Evolutionary conservation across 2,888 invertebrate genomes (phyloP), one percentile per base, ranked within the genome.

Genomic region (Lamproptera curius): DNA sequence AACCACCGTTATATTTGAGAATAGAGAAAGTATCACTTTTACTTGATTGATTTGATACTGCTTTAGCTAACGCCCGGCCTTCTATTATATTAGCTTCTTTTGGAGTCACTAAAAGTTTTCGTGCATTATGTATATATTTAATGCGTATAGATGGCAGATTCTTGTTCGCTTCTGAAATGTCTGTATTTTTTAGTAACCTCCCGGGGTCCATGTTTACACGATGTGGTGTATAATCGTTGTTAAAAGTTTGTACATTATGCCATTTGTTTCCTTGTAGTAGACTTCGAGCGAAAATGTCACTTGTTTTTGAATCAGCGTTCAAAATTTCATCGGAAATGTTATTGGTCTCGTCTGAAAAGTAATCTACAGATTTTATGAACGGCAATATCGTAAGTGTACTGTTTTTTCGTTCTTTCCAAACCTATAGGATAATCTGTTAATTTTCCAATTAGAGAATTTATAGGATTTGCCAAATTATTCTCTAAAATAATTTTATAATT

Each of bases 241-340:
- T 80, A 46, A 76, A 81, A 2, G 77, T 70, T 57, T 78, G 81
- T 1, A 80, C 70, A 54, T 83, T 82, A 53, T 82, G 82, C 85
- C 85, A 85, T 58, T 81, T 82, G 54, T 82, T 76, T 20, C 55
- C 65, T 42, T 58, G 62, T 15, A 72, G 61, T 52, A 82, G 62
- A 51, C 68, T 78, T 61, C 69, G 74, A 4, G 67, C 59, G 52
- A 78, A 76, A 54, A 76, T 67, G 14, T 76, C 65, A 38, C 60
- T 58, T 15, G 52, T 62, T 15, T 55, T 57, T 2, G 45, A 31
- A 1, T 39, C 43, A 42, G 58, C 14, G 33, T 37, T 41, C 4
- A 33, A 36, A 1, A 43, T 59, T 2, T 60, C 58, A 3, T 58
- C 58, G 26, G 65, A 55, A 5, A 61, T 51, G 41, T 70, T 65